A percentile compares a stretch with the other conserved stretches of the same genome.
phyloP scores from a whole-genome alignment of 2,888 invertebrate species.

The Stenolophus ochropezus region DNA sequence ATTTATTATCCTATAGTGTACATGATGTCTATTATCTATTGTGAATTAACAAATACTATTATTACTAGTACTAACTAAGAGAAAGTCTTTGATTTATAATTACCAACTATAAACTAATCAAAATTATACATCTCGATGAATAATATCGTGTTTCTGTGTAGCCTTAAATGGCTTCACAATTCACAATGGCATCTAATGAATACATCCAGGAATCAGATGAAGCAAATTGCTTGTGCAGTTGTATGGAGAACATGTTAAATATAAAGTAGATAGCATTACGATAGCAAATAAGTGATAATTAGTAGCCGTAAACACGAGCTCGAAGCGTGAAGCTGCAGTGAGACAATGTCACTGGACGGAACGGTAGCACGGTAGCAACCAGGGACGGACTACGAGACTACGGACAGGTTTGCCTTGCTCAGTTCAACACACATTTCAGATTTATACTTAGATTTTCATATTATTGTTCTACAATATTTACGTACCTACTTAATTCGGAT shows the following conservation, averaged over 20 bases:
- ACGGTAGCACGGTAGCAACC: slow-evolving; percentile 8
- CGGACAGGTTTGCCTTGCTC: background rate
- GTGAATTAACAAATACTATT: background rate
- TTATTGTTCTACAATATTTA: no score
- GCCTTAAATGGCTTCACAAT: slow-evolving; percentile 9
- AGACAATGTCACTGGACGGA: slow-evolving; percentile 30
- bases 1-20: background rate
- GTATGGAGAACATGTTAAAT: slow-evolving; percentile 45
- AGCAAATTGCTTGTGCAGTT: slow-evolving; percentile 40
- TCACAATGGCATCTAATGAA: slow-evolving; percentile 30
- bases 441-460: no score
- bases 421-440: background rate
- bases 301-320: slow-evolving; percentile 44
- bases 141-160: background rate
- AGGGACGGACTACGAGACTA: background rate
- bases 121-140: background rate
- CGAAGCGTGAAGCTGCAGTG: slow-evolving; percentile 2
- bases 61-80: background rate
- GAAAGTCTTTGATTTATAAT: background rate
- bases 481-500: no score
- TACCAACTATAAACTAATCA: background rate
- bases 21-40: background rate
- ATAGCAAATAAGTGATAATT: slow-evolving; percentile 48
- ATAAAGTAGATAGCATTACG: slow-evolving; percentile 43
- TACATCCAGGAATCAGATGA: slow-evolving; percentile 32